Evolutionary conservation across 2,797 vertebrate genomes (phyloP).

Genomic region (Halcyon leucocephala): DNA sequence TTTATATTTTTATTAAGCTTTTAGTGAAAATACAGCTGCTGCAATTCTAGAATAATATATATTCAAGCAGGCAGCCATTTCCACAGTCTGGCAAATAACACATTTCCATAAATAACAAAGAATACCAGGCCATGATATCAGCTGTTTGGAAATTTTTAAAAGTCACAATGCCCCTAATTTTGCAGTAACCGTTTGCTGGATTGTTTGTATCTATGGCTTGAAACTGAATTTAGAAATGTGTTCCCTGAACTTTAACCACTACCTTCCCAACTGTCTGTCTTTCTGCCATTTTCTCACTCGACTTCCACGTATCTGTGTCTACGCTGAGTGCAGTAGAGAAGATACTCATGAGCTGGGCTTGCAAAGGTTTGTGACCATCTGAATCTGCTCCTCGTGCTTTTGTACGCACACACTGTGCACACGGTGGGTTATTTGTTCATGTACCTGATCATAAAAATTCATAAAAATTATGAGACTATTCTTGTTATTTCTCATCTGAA

Average conservation of each 20-base stretch:
- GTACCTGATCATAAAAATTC: background rate
- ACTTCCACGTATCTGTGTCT: background rate
- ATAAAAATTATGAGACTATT: background rate
- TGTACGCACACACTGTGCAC: background rate
- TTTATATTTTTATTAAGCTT: background rate
- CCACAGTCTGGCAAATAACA: slow-evolving; percentile 25
- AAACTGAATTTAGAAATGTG: slow-evolving; percentile 32
- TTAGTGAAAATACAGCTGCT: slow-evolving; percentile 2
- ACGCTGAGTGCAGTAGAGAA: background rate
- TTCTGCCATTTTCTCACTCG: background rate
- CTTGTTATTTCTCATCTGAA: background rate
- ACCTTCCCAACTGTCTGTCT: background rate
- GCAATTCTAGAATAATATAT: background rate
- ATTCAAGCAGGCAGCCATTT: slow-evolving; percentile 15
- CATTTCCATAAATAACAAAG: slow-evolving; percentile 54
- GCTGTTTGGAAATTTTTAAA: slow-evolving; percentile 5
- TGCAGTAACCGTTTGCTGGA: background rate
- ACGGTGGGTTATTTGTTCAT: background rate
- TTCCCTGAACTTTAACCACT: slow-evolving; percentile 3
- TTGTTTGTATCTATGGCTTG: slow-evolving; percentile 21
- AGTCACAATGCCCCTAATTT: slow-evolving; percentile 27
- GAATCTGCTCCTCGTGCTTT: background rate
- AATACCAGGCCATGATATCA: slow-evolving; percentile 8
- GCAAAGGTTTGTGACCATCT: background rate
- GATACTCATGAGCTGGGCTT: background rate